Conservation (phyloP, 2,888 invertebrate genomes). For the Nephrocerus scutellatus region DNA sequence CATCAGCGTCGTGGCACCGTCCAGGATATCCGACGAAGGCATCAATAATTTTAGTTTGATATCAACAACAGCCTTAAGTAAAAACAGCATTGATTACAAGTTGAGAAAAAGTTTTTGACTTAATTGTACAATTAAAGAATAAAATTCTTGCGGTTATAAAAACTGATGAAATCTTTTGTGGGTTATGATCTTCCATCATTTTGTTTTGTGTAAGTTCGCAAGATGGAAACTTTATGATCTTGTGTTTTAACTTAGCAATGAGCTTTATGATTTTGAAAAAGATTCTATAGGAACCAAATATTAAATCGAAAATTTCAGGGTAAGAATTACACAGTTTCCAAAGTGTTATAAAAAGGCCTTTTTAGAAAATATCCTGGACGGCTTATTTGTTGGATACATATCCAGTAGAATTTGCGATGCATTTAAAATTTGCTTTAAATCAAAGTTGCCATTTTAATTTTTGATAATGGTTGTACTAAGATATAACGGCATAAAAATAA, state of each 20-base stretch:
- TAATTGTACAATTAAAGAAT: conserved; percentile 14
- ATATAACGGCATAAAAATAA: too few relatives aligned
- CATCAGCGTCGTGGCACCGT: neutral
- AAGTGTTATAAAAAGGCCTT: conserved; percentile 6
- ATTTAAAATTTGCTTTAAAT: too few relatives aligned
- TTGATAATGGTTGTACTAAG: too few relatives aligned
- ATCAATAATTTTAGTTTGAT: conserved; percentile 2
- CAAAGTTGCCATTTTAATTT: too few relatives aligned
- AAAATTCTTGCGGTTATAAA: conserved; percentile 11
- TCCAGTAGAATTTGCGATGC: too few relatives aligned
- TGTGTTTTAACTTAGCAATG: conserved; percentile 4
- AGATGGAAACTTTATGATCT: conserved; percentile 6
- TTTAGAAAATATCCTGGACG: conserved; percentile 5
- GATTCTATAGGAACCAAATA: conserved; percentile 2
- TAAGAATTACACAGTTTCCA: conserved; percentile 6
- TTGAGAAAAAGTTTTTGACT: conserved; percentile 2
- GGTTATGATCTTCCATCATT: conserved; percentile 6
- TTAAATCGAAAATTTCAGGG: conserved; percentile 6
- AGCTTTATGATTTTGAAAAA: conserved; percentile 8
- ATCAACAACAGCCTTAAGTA: conserved; percentile 1
- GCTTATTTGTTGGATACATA: too few relatives aligned
- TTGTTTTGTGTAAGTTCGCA: conserved; percentile 5
- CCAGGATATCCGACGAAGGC: neutral
- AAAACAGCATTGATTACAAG: too few relatives aligned
- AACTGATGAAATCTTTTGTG: conserved; percentile 10